Base-by-base conservation (phyloP, 2,797 vertebrate species). In the Sebastes diploproa region DNA sequence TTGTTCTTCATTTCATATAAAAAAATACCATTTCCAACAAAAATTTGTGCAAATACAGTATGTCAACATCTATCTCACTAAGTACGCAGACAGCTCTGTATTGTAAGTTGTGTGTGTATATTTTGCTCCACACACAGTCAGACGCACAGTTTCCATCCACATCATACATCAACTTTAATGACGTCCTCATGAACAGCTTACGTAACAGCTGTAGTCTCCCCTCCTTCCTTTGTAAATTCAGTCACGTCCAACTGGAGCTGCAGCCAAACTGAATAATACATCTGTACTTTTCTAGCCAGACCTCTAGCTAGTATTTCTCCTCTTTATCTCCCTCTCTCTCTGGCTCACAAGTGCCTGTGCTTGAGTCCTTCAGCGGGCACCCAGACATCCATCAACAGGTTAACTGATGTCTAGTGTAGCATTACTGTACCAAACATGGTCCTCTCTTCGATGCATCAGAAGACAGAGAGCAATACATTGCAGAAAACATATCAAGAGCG, bases 201-300 rank as follows among this genome's bases (percentile, higher is more conserved):
- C 83, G 82, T 91, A 95, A 95, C 85, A 85, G 80, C 80, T 68
- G 87, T 85, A 85, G 86, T 93, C 84, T 91, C 80, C 81, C 75
- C 82, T 92, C 79, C 84, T 91, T 95, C 90, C 88, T 95, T 95
- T 94, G 92, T 94, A 95, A 95, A 95, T 95, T 94, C 90, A 95
- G 94, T 96, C 95, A 95, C 93, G 93, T 96, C 93, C 87, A 90
- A 93, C 88, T 86, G 78, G 87, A 92, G 92, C 89, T 89, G 90
- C 93, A 93, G 92, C 91, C 89, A 92, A 95, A 93, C 93, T 93
- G 94, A 96, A 96, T 95, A 95, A 96, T 94, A 94, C 90, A 95
- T 96, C 92, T 94, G 89, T 92, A 90, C 92, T 92, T 83, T 73
- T 90, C 77, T 42, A 80, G 82, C 82, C 80, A 91, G 86, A 91